These are phyloP conservation scores for Misgurnus anguillicaudatus DNA, from an alignment of 2,113 vertebrate species.

Conservation along the genomic window DNA sequence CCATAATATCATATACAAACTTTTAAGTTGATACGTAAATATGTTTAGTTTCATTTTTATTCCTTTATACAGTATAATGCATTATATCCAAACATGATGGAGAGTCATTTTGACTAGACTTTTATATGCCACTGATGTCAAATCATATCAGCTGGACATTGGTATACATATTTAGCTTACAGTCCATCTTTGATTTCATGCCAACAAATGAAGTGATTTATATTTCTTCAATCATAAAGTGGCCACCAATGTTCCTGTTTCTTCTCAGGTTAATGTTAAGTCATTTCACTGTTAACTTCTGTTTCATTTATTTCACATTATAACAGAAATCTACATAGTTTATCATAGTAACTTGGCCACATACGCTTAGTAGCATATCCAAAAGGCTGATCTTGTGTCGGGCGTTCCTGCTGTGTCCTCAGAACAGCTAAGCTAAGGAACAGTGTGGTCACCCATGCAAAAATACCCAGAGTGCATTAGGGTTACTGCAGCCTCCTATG, in stretches of 20 bases:
- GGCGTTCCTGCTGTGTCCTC: conserved; percentile 36
- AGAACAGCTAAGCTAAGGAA: conserved; percentile 43
- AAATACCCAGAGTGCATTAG: conserved; percentile 44
- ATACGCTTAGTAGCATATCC: conserved; percentile 34
- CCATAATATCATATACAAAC: too few relatives aligned
- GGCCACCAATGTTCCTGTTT: neutral
- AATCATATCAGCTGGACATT: neutral
- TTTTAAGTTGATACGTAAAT: too few relatives aligned
- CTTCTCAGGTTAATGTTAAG: neutral
- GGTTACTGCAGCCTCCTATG: conserved; percentile 35
- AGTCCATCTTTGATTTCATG: neutral
- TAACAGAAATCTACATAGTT: conserved; percentile 19
- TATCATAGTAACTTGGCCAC: conserved; percentile 33
- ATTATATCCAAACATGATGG: neutral
- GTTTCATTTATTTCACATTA: conserved; percentile 11
- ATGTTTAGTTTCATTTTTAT: too few relatives aligned
- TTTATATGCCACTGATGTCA: conserved; percentile 1
- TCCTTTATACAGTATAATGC: neutral
- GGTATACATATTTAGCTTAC: neutral
- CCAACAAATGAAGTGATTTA: neutral
- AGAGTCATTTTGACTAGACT: neutral
- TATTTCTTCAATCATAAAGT: neutral
- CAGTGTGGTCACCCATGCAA: conserved; percentile 42
- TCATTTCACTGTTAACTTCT: neutral
- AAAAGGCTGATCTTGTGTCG: conserved; percentile 31